Conservation (phyloP, 2,797 vertebrate species). For the Lates japonicus region DNA sequence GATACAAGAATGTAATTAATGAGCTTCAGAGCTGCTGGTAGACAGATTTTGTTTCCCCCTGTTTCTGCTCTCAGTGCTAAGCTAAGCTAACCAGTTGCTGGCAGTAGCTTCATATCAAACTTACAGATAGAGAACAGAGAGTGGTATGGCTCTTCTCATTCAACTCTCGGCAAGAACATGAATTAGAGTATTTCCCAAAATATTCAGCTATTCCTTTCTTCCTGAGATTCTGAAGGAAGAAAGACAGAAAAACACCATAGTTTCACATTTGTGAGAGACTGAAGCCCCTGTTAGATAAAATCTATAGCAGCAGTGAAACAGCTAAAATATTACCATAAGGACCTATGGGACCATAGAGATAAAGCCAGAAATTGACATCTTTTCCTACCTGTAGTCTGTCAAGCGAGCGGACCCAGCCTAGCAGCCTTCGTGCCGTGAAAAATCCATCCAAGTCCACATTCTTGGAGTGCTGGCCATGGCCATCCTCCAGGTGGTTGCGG, state of each 20-base stretch:
- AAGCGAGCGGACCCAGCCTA: constrained; percentile 90
- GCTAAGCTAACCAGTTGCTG: no score
- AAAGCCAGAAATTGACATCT: neutral
- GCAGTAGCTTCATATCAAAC: no score
- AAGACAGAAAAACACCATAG: neutral
- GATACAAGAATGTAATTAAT: no score
- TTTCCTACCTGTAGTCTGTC: constrained; percentile 83
- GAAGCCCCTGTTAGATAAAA: neutral
- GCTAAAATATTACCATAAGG: neutral
- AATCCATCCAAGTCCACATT: constrained; percentile 90
- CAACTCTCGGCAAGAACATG: no score
- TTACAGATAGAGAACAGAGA: no score
- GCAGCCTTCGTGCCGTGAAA: constrained; percentile 88
- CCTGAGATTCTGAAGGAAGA: neutral
- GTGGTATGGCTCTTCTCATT: no score
- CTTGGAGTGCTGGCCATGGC: constrained; percentile 89
- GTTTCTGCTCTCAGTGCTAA: no score
- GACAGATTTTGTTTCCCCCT: no score
- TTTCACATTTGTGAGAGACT: neutral
- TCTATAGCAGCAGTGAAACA: neutral
- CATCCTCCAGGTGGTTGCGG: constrained; percentile 85
- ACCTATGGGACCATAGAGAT: neutral
- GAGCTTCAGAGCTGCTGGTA: no score
- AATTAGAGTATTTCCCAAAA: neutral
- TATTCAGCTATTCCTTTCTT: neutral